Evolutionary conservation across 2,797 vertebrate species (phyloP).

Genomic region (Oreochromis grahami): DNA sequence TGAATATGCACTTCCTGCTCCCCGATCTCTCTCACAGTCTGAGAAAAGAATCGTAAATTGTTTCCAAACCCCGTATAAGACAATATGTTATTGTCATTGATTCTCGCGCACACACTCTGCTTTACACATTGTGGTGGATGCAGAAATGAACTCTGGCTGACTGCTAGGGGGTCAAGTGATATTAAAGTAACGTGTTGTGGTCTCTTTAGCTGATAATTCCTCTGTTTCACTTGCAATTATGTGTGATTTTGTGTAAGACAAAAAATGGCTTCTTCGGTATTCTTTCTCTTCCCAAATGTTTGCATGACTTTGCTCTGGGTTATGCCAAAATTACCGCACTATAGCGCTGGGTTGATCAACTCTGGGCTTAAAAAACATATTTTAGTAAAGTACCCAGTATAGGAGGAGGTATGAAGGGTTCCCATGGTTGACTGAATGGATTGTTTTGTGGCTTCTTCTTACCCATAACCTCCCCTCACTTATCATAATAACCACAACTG

Average conservation of each 20-base stretch:
- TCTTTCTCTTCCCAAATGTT: background rate
- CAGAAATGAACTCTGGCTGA: conserved; percentile 50
- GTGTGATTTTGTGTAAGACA: background rate
- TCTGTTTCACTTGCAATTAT: conserved; percentile 7
- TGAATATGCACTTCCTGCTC: conserved; percentile 73
- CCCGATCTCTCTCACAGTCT: conserved; percentile 58
- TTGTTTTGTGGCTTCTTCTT: conserved; percentile 66
- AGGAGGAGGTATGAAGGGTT: conserved; percentile 49
- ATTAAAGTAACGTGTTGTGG: conserved; percentile 10
- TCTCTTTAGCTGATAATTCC: conserved; percentile 11
- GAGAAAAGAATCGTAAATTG: conserved; percentile 43
- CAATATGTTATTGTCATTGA: conserved; percentile 53
- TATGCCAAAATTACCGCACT: background rate
- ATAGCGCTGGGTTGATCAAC: conserved; percentile 4
- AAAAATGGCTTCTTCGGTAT: background rate
- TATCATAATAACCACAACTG: conserved; percentile 53
- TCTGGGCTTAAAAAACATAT: conserved; percentile 10
- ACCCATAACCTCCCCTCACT: conserved; percentile 31
- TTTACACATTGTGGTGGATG: conserved; percentile 30
- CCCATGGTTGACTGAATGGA: conserved; percentile 63
- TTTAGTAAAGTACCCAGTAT: conserved; percentile 38
- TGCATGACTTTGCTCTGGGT: background rate
- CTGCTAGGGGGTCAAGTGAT: conserved; percentile 21
- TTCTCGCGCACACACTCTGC: conserved; percentile 23
- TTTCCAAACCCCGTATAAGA: conserved; percentile 45